Conservation (phyloP, 2,888 invertebrate species). For the Thymelicus acteon region DNA sequence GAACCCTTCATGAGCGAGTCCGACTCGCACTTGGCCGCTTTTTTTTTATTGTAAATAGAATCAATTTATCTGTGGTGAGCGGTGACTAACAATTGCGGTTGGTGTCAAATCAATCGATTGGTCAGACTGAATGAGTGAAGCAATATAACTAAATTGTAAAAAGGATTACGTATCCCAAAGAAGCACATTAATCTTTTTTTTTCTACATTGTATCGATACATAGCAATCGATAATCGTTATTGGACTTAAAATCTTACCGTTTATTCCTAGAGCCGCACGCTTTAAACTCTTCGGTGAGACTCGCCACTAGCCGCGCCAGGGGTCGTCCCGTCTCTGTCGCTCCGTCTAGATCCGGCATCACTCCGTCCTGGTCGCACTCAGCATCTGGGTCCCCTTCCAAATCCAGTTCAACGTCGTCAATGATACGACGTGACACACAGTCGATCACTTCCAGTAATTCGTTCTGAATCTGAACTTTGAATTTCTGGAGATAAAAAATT, state of each 20-base stretch:
- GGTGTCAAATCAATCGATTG: too few relatives aligned
- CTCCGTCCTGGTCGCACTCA: slow-evolving; percentile 56
- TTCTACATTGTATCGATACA: too few relatives aligned
- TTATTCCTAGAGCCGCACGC: slow-evolving; percentile 71
- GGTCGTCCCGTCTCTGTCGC: slow-evolving; percentile 69
- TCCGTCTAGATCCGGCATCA: slow-evolving; percentile 54
- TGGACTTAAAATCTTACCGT: slow-evolving; percentile 54
- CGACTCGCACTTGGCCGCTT: too few relatives aligned
- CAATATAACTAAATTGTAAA: too few relatives aligned
- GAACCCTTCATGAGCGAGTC: too few relatives aligned
- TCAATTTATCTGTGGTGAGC: too few relatives aligned
- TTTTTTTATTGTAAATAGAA: too few relatives aligned
- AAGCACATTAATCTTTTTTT: too few relatives aligned
- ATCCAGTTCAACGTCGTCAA: slow-evolving; percentile 61
- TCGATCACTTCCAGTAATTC: slow-evolving; percentile 92
- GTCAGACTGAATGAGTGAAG: too few relatives aligned
- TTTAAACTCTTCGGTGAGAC: slow-evolving; percentile 70
- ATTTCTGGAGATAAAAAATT: slow-evolving; percentile 80
- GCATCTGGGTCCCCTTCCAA: slow-evolving; percentile 72
- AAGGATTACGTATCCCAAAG: too few relatives aligned
- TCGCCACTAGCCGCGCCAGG: slow-evolving; percentile 64
- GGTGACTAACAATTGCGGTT: too few relatives aligned
- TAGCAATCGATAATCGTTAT: too few relatives aligned
- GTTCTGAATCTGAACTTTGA: slow-evolving; percentile 92
- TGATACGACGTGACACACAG: slow-evolving; percentile 90